Percentiles rank a stretch among this genome's conserved stretches.
These are phyloP conservation scores for Gila orcuttii DNA, from an alignment of 2,113 vertebrate species.

Conservation along the genomic window DNA sequence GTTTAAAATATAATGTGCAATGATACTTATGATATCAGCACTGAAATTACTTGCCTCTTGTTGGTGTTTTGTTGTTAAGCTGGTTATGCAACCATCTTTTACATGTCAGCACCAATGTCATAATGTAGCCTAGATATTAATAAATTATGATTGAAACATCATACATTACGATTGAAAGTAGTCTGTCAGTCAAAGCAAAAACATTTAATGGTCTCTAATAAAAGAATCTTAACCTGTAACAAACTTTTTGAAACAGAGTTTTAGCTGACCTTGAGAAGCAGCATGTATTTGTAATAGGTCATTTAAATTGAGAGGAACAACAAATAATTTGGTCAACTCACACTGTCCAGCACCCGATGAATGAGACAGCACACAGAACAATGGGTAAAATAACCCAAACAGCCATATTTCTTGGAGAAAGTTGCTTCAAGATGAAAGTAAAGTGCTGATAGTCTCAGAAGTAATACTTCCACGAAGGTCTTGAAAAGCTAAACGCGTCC, in stretches of 20 bases:
- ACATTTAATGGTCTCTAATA: neutral
- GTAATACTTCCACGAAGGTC: neutral
- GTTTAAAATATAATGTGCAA: neutral
- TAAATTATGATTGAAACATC: neutral
- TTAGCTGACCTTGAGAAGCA: neutral
- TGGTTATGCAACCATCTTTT: constrained; percentile 6
- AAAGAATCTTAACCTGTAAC: neutral
- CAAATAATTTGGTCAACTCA: constrained; percentile 68
- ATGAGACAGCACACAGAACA: constrained; percentile 69
- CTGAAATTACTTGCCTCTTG: neutral
- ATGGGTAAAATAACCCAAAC: constrained; percentile 77
- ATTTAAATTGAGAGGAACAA: neutral
- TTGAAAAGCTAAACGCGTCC: neutral
- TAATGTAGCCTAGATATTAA: neutral
- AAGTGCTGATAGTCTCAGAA: neutral
- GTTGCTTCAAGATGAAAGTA: neutral
- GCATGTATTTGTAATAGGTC: neutral
- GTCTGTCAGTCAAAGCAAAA: neutral
- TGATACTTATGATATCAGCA: neutral
- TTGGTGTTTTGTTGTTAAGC: neutral
- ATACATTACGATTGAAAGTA: neutral
- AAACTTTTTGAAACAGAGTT: neutral
- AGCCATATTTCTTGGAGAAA: constrained; percentile 65
- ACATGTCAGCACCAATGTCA: neutral
- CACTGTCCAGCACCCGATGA: constrained; percentile 78